Evolutionary conservation across 1,140 invertebrate genomes (phyloP), one percentile per base, ranked within the genome.

Genomic region (Papilio aristodemus): DNA sequence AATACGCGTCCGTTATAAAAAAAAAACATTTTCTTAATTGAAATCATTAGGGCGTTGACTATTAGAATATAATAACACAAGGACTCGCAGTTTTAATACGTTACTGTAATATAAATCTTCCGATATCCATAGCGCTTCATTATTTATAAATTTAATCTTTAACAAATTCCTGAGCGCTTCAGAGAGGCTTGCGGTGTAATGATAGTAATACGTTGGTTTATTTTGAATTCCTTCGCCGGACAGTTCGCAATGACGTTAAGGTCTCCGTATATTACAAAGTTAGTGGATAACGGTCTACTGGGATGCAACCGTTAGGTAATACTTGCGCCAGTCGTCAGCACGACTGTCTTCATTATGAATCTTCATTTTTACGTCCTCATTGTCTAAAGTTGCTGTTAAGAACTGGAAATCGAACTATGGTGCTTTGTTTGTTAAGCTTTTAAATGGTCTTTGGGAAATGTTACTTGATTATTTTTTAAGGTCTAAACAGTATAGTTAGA

Each of bases 221-320:
- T 54, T 54, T 54, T 54, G 46, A 54, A 54, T 54, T 54, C 46
- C 46, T 22, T 19, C 9, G 19, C 46, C 46, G 46, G 46, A 43
- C 41, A 8, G 19, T 54, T 54, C 10, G 19, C 46, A 25, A 22
- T 54, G 9, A 54, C 46, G 46, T 54, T 54, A 54, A 54, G 46
- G 46, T 54, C 43, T 46, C 22, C 46, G 46, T 54, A 54, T 54
- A 25, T 22, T 54, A 54, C 19, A 54, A 54, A 54, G 46, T 54
- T 54, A 54, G 19, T 50, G 19, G 46, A 22, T 54, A 54, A 54
- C 46, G 46, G 46, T 54, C 19, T 54, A 54, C 46, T 54, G 46
- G 46, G 46, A 54, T 54, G 46, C 46, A 54, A 54, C 46, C 46
- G 46, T 54, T 54, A 54, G 46, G 46, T 25, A 22, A 54, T 54